Conservation (phyloP, 2,888 invertebrate species). For the Caenorhabditis sulstoni region DNA sequence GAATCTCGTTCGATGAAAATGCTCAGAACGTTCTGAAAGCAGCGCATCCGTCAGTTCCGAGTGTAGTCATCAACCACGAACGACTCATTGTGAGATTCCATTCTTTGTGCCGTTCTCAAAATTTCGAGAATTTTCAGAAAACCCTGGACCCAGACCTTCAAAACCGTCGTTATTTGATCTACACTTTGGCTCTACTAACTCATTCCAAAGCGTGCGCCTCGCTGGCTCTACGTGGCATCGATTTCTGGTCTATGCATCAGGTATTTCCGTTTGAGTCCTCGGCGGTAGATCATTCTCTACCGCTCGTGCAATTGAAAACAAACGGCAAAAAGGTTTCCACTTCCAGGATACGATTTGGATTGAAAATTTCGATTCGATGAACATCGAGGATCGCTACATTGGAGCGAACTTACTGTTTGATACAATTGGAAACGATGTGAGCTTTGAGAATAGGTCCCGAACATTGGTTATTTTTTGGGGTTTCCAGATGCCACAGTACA, state of each 20-base stretch:
- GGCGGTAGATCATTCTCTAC: no score
- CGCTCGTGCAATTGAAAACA: no score
- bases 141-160: conserved; percentile 1
- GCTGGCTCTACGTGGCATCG: conserved; percentile 30
- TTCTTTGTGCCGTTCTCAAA: background rate
- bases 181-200: conserved; percentile 28
- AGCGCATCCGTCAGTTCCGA: conserved; percentile 17
- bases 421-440: conserved; percentile 35
- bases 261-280: no score
- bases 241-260: conserved; percentile 55
- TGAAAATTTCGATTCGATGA: conserved; percentile 39
- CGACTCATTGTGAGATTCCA: background rate
- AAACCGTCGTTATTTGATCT: conserved; percentile 31
- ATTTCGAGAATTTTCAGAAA: background rate
- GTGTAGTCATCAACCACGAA: conserved; percentile 28
- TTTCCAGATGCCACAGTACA: conserved; percentile 22
- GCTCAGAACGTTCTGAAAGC: background rate
- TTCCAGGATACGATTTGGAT: conserved; percentile 46
- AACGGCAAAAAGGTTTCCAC: no score
- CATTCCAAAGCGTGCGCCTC: conserved; percentile 41
- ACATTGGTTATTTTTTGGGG: no score
- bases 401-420: conserved; percentile 33
- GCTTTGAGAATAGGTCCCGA: no score
- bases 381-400: conserved; percentile 28
- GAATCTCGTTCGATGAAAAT: conserved; percentile 24